Evolutionary conservation across 1,140 invertebrate species (phyloP).

Genomic region (Conopomorpha cramerella): DNA sequence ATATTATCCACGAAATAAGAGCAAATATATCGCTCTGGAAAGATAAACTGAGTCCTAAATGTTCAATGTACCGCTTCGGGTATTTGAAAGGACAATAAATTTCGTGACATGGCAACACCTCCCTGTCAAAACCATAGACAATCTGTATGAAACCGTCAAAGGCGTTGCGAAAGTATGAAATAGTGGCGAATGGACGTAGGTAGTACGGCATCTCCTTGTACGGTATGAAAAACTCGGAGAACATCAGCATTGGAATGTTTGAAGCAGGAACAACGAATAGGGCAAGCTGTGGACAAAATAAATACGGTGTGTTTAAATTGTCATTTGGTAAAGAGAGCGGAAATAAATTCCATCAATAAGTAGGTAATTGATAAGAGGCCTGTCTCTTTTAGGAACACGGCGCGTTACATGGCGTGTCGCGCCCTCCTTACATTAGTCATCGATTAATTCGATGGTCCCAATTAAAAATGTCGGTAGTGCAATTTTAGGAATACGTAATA

Average conservation of each 20-base stretch:
- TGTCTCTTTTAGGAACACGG: too few species aligned
- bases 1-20: slow-evolving; percentile 66
- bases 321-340: too few species aligned
- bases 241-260: slow-evolving; percentile 83
- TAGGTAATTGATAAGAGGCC: too few species aligned
- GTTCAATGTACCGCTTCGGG: slow-evolving; percentile 46
- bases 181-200: slow-evolving; percentile 69
- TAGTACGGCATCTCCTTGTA: slow-evolving; percentile 75
- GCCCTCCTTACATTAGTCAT: too few species aligned
- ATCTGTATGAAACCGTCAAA: slow-evolving; percentile 79
- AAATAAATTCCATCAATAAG: too few species aligned
- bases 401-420: too few species aligned
- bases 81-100: slow-evolving; percentile 50
- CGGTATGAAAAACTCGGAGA: slow-evolving; percentile 84
- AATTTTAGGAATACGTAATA: too few species aligned
- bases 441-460: too few species aligned
- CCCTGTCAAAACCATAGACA: slow-evolving; percentile 72
- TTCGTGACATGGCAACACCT: slow-evolving; percentile 58
- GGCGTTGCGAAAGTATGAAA: slow-evolving; percentile 81
- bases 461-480: too few species aligned
- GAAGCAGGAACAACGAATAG: slow-evolving; percentile 81
- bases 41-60: slow-evolving; percentile 55
- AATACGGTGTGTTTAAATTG: too few species aligned
- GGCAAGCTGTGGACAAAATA: slow-evolving; percentile 72
- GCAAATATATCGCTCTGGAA: slow-evolving; percentile 75